Conservation (phyloP, 2,797 vertebrate species). For the Schizopygopsis malacanthus region DNA sequence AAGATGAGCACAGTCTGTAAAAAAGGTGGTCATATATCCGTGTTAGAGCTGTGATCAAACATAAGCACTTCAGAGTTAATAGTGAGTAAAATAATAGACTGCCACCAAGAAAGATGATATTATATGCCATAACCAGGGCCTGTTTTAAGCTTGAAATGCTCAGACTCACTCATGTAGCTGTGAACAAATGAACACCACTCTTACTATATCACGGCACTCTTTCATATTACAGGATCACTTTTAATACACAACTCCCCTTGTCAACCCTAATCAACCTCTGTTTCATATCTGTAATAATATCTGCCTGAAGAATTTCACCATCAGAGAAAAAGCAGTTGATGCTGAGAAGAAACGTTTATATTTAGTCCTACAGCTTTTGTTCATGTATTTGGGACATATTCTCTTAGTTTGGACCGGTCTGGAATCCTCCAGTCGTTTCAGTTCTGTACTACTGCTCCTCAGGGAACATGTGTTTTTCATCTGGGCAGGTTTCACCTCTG, state of each 20-base stretch:
- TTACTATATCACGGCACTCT: background rate
- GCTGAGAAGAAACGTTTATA: constrained; percentile 8
- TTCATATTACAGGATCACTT: constrained; percentile 34
- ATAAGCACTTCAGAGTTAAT: constrained; percentile 54
- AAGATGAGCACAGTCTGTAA: background rate
- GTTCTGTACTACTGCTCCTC: background rate
- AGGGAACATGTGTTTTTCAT: constrained; percentile 42
- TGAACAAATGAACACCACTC: constrained; percentile 32
- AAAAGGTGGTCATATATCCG: background rate
- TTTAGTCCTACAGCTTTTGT: background rate
- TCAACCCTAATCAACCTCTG: constrained; percentile 9
- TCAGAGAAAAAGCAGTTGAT: constrained; percentile 1
- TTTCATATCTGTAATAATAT: constrained; percentile 13
- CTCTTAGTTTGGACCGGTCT: background rate
- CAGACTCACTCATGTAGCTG: constrained; percentile 20
- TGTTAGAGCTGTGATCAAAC: constrained; percentile 30
- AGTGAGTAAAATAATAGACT: constrained; percentile 58
- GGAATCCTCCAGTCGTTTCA: background rate
- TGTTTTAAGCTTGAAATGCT: constrained; percentile 51
- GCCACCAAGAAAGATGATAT: constrained; percentile 55
- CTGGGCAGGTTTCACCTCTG: constrained; percentile 46
- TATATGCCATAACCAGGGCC: constrained; percentile 54
- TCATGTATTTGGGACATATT: background rate
- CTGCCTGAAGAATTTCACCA: constrained; percentile 17
- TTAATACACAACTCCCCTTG: background rate